Base-by-base conservation (phyloP, 2,113 vertebrate species). In the Fregetta grallaria region DNA sequence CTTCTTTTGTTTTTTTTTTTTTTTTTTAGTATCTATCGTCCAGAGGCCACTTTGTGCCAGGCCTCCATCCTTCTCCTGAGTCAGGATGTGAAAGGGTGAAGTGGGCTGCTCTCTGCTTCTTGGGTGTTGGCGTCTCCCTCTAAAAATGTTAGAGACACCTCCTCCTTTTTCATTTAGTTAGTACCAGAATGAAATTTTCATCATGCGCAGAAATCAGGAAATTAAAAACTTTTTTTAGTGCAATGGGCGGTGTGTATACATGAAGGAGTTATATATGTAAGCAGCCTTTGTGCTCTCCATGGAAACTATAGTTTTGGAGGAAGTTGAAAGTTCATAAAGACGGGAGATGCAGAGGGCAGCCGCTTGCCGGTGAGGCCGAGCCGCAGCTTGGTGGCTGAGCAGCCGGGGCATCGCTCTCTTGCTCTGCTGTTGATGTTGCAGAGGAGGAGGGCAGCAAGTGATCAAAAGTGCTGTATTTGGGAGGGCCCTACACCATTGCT, bases 201-300 rank as follows among this genome's bases (percentile, higher is more conserved):
- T 91, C 22, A 18, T 22, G 30, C 0, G 0, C 7, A 26, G 34
- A 84, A 93, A 63, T 85, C 7, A 19, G 71, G 72, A 88, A 56
- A 85, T 58, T 1, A 26, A 75, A 55, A 25, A 5, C 7, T n/a
- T 74, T 83, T 32, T 18, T 26, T 1, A 42, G 32, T 71, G 10
- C 47, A 67, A 34, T 11, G 20, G 62, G 49, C 0, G 0, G 7
- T 56, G 19, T 45, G 45, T 11, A 1, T 47, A 1, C 11, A 2
- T 45, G 91, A 26, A 34, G 25, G 40, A 56, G 11, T 44, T 59
- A 10, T 8, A 15, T 0, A 0, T 53, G 25, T 72, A 44, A 73
- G 44, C 68, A 81, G 80, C 26, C 73, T 78, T 61, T 87, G 27
- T 55, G 42, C 56, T 86, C 18, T 82, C 66, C 17, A 1, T 40